Evolutionary conservation across 2,888 invertebrate species (phyloP).

Genomic region (Trachelus troglodyta): DNA sequence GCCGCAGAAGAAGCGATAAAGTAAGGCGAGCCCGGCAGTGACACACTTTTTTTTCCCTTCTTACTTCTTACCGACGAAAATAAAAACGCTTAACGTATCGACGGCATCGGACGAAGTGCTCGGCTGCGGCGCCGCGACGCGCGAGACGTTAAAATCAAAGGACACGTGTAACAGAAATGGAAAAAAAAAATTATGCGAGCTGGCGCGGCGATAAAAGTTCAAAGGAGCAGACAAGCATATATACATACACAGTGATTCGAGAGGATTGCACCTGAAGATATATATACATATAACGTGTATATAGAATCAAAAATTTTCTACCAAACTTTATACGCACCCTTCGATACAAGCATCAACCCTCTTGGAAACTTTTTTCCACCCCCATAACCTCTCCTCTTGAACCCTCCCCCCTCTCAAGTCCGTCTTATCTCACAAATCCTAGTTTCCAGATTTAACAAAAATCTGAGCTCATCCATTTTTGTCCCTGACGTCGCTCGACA

Average conservation of each 20-base stretch:
- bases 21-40: background rate
- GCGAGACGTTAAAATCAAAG: constrained; percentile 3
- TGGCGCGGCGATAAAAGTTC: constrained; percentile 39
- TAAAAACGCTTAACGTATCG: constrained; percentile 22
- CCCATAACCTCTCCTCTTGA: background rate
- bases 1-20: constrained; percentile 9
- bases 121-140: constrained; percentile 9
- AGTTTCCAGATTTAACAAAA: background rate
- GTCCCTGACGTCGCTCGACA: background rate
- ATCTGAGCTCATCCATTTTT: background rate
- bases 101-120: constrained; percentile 15
- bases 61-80: constrained; percentile 8
- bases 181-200: constrained; percentile 31
- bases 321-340: no score
- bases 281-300: no score
- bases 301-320: no score
- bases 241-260: no score
- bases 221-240: constrained; percentile 28
- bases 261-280: no score
- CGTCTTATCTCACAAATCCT: background rate
- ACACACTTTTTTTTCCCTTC: background rate
- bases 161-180: constrained; percentile 25
- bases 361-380: background rate
- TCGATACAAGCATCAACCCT: no score
- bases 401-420: background rate